These are phyloP conservation scores for Malurus melanocephalus DNA, from an alignment of 2,113 vertebrate genomes.

Conservation along the genomic window DNA sequence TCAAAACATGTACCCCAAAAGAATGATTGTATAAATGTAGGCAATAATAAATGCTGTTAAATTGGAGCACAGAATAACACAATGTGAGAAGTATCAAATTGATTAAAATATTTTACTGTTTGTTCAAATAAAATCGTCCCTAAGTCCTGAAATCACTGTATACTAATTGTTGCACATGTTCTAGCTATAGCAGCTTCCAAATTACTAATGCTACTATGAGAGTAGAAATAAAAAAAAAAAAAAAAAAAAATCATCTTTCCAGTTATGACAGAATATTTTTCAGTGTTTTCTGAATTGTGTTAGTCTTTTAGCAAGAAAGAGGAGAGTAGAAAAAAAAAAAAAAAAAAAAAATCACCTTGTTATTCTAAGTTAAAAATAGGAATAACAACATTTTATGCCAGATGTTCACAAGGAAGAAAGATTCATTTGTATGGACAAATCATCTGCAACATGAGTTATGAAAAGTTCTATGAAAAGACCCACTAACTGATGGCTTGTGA, in stretches of 20 bases:
- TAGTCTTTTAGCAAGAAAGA: no score
- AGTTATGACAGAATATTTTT: no score
- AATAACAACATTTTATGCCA: background rate
- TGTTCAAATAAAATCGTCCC: background rate
- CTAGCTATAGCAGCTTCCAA: background rate
- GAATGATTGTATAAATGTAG: background rate
- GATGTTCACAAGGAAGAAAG: background rate
- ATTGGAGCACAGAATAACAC: background rate
- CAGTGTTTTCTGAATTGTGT: no score
- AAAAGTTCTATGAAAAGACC: background rate
- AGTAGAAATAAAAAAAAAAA: background rate
- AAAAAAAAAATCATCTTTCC: no score
- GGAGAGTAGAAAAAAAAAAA: background rate
- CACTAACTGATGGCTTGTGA: background rate
- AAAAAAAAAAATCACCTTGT: rapidly evolving
- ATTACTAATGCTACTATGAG: background rate
- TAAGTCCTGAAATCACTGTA: background rate
- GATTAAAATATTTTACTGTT: background rate
- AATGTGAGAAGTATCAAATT: background rate
- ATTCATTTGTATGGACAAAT: background rate
- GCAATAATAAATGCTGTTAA: background rate
- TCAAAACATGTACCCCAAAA: background rate
- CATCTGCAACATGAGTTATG: background rate
- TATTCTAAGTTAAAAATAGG: background rate
- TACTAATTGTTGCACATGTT: background rate